Base-by-base conservation (phyloP, 2,113 vertebrate species). In the Cottus gobio region DNA sequence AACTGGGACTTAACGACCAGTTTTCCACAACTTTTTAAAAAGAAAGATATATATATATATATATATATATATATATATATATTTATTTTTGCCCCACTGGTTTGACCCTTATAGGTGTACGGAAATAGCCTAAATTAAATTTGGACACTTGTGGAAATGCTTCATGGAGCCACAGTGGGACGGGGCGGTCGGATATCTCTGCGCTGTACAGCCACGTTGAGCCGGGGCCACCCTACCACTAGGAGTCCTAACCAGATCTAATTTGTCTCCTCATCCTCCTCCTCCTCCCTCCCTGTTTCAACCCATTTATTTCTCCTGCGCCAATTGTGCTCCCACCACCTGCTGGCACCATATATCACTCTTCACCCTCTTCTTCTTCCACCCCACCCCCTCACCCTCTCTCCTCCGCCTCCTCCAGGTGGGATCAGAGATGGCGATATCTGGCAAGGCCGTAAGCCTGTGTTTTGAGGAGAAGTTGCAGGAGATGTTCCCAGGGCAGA, bases 351-450 rank as follows among this genome's bases (percentile, higher is more conserved):
- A 52, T 70, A 37, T 75, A 37, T 75, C 77, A 34, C 79, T 71
- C 80, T 73, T 83, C 63, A 20, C 67, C 39, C 71, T 69, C 65
- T 39, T 68, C 78, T 54, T 58, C 77, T 28, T 37, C 93, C 28
- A 20, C 77, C 30, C 93, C 28, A 20, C 77, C 30, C 54, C 64
- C 42, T 5, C 44, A 2, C 16, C 11, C 44, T 18, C 5, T 3
- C 61, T 77, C 31, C 56, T 65, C 71, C 39, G 68, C 71, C 39
- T 71, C 69, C 56, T 61, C 11, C 96, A 99, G 98, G 97, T 92
- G 89, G 97, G 98, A 93, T 99, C 98, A 34, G 98, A 99, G 96
- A 97, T 99, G 95, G 98, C 97, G 10, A 95, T 98, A 94, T 97
- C 97, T 69, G 98, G 98, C 84, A 98, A 97, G 90, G 96, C 97